These are phyloP conservation scores for Plemyria rubiginata DNA, from an alignment of 2,888 invertebrate species.

Conservation along the genomic window DNA sequence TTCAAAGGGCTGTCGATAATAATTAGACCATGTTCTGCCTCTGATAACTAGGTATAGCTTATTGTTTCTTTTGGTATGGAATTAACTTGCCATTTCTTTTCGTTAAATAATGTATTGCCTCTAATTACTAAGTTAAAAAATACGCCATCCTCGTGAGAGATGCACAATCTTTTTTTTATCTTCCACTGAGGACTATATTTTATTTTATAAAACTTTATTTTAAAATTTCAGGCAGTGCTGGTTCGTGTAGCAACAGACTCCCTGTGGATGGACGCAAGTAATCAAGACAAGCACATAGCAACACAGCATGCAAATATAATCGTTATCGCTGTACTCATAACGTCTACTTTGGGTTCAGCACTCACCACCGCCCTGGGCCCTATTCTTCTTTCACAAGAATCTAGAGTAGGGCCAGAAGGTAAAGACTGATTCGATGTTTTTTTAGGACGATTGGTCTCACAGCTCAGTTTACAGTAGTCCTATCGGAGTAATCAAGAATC, in stretches of 20 bases:
- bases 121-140: not conserved
- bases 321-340: slow-evolving; percentile 75
- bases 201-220: not conserved
- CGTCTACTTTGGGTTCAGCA: slow-evolving; percentile 70
- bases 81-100: not conserved
- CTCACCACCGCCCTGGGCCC: slow-evolving; percentile 74
- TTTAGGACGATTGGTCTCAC: not conserved
- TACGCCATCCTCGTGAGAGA: not conserved
- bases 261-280: slow-evolving; percentile 63
- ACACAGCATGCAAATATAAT: slow-evolving; percentile 76
- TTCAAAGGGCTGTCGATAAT: slow-evolving; percentile 29
- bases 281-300: slow-evolving; percentile 67
- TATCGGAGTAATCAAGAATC: not conserved
- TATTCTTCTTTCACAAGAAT: slow-evolving; percentile 68
- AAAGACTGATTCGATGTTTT: slow-evolving; percentile 8
- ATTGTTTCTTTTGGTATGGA: slow-evolving; percentile 11
- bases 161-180: not conserved
- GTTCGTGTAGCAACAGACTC: slow-evolving; percentile 77
- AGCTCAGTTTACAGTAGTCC: not conserved
- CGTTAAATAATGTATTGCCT: not conserved
- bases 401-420: slow-evolving; percentile 74
- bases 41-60: slow-evolving; percentile 6
- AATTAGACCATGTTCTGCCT: slow-evolving; percentile 20
- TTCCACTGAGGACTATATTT: not conserved
- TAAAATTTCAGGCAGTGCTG: slow-evolving; percentile 73